Conservation (phyloP, 1,140 invertebrate genomes). For the Anagrus nilaparvatae region DNA sequence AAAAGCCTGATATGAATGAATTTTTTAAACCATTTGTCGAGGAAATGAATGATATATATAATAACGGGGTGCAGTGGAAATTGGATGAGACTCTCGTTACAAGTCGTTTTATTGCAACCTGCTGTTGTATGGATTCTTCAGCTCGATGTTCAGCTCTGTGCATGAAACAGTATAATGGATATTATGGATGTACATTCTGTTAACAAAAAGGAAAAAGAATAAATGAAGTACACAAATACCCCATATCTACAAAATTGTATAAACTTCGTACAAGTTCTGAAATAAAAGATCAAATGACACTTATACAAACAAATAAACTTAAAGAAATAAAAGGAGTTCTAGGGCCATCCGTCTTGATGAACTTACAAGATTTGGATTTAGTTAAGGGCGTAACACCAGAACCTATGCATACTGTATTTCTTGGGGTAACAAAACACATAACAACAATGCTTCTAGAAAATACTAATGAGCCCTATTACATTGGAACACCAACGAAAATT, state of each 20-base stretch:
- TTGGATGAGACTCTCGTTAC: not conserved
- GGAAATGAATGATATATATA: not conserved
- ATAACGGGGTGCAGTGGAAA: not conserved
- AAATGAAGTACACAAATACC: conserved; percentile 2
- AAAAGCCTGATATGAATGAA: conserved; percentile 6
- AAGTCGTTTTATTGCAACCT: not conserved
- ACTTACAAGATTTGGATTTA: conserved; percentile 17
- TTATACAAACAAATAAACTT: too few relatives aligned
- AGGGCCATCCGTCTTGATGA: conserved; percentile 16
- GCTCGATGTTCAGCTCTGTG: conserved; percentile 10
- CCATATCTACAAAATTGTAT: conserved; percentile 8
- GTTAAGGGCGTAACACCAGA: conserved; percentile 16
- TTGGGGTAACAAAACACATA: conserved; percentile 11
- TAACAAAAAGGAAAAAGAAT: conserved; percentile 9
- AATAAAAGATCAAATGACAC: conserved; percentile 10
- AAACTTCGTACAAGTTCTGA: too few relatives aligned
- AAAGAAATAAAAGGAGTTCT: conserved; percentile 12
- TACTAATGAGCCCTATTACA: conserved; percentile 4
- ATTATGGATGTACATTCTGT: conserved; percentile 17
- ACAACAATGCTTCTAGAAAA: conserved; percentile 8
- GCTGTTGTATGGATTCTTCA: conserved; percentile 11
- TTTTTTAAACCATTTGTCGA: conserved; percentile 5
- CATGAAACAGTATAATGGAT: conserved; percentile 15
- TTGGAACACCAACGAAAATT: not conserved
- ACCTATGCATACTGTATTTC: conserved; percentile 15